Conservation (phyloP, 2,888 invertebrate species). For the Tolmerus cingulatus region DNA sequence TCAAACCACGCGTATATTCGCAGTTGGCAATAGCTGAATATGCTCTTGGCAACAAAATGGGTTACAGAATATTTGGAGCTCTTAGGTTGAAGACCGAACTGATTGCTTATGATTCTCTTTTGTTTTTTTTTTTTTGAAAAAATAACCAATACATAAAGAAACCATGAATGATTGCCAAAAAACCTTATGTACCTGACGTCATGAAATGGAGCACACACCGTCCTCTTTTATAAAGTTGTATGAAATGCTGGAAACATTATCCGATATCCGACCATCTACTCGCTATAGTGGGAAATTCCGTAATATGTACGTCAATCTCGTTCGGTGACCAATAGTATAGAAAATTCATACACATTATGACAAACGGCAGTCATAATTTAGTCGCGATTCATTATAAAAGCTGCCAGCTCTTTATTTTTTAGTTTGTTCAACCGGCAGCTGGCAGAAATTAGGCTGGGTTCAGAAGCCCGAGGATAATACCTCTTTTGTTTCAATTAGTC, state of each 20-base stretch:
- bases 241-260: too few species aligned
- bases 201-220: neutral
- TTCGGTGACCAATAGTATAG: neutral
- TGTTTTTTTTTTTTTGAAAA: too few species aligned
- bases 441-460: neutral
- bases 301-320: neutral
- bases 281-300: neutral
- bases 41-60: too few species aligned
- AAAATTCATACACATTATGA: neutral
- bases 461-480: neutral
- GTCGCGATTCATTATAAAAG: neutral
- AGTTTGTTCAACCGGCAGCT: neutral
- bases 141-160: too few species aligned
- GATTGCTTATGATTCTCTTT: too few species aligned
- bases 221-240: neutral
- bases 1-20: too few species aligned
- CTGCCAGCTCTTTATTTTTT: neutral
- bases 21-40: too few species aligned
- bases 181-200: neutral
- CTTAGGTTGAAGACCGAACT: too few species aligned
- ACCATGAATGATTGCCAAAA: neutral
- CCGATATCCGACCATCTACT: neutral
- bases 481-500: neutral
- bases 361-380: neutral
- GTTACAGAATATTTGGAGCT: too few species aligned